Conservation (phyloP, 2,797 vertebrate species). For the Podargus strigoides region DNA sequence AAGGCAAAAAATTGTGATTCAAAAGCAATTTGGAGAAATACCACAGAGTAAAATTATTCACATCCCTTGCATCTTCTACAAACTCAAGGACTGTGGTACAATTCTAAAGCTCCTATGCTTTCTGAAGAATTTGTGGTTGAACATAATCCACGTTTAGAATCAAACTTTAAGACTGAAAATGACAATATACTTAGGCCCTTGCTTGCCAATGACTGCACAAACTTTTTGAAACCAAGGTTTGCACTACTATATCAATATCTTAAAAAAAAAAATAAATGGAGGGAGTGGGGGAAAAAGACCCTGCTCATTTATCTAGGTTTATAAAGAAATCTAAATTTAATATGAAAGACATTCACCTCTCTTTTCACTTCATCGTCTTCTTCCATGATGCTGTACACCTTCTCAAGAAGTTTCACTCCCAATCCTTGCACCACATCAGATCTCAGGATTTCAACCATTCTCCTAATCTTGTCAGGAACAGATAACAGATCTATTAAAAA, state of each 20-base stretch:
- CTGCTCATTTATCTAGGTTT: neutral
- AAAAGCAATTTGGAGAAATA: neutral
- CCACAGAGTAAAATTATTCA: neutral
- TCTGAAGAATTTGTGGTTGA: neutral
- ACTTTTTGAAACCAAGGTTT: neutral
- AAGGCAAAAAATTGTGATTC: neutral
- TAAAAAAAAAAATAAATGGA: too few species aligned
- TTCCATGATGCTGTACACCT: conserved; percentile 88
- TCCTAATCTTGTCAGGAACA: conserved; percentile 86
- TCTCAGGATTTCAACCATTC: conserved; percentile 88
- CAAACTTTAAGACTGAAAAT: neutral
- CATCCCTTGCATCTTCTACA: neutral
- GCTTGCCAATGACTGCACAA: neutral
- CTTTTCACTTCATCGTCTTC: conserved; percentile 85
- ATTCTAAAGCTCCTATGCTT: neutral
- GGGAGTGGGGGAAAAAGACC: neutral
- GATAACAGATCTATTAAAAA: conserved; percentile 74
- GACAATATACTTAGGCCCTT: neutral
- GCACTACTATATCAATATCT: neutral
- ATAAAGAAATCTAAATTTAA: neutral
- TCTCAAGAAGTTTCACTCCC: conserved; percentile 89
- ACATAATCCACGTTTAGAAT: neutral
- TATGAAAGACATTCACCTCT: conserved; percentile 77
- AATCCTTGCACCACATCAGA: conserved; percentile 89
- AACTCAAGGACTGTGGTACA: neutral